These are phyloP conservation scores for Parus major DNA, from an alignment of 2,113 vertebrate genomes.

Conservation along the genomic window DNA sequence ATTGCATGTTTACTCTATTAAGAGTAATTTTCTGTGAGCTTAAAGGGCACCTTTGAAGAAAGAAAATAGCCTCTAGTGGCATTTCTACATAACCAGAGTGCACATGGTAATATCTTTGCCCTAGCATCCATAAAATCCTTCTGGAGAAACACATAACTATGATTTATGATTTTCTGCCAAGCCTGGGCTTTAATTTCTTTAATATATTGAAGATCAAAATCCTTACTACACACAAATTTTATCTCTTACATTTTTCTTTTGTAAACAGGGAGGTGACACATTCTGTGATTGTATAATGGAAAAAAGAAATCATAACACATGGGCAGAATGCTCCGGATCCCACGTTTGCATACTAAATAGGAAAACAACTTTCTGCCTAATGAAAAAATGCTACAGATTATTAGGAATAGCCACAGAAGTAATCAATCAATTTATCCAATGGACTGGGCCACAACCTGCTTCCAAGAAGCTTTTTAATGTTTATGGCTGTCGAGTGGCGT, in stretches of 20 bases:
- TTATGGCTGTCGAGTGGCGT: conserved; percentile 6
- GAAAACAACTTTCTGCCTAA: conserved; percentile 67
- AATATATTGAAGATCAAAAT: conserved; percentile 67
- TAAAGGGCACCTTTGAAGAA: conserved; percentile 61
- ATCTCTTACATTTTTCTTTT: conserved; percentile 49
- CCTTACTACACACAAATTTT: conserved; percentile 65
- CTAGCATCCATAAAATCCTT: conserved; percentile 52
- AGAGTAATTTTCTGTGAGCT: conserved; percentile 45
- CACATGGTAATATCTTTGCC: conserved; percentile 51
- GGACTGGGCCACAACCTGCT: conserved; percentile 25
- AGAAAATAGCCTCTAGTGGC: conserved; percentile 46
- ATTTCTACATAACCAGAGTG: conserved; percentile 31
- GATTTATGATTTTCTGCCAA: conserved; percentile 69
- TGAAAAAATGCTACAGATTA: conserved; percentile 70
- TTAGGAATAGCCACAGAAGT: conserved; percentile 58
- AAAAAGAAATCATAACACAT: conserved; percentile 52
- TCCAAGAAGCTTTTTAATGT: conserved; percentile 62
- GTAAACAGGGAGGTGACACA: conserved; percentile 50
- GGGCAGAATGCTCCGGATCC: conserved; percentile 25
- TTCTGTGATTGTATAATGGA: conserved; percentile 44
- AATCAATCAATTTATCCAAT: conserved; percentile 61
- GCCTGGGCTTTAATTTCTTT: conserved; percentile 37
- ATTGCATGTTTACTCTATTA: conserved; percentile 51
- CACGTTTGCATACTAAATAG: conserved; percentile 65
- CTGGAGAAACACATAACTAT: conserved; percentile 51